A percentile compares a stretch with the other conserved stretches of the same genome.
These are phyloP conservation scores for Channa argus DNA, from an alignment of 2,113 vertebrate genomes.

Conservation along the genomic window DNA sequence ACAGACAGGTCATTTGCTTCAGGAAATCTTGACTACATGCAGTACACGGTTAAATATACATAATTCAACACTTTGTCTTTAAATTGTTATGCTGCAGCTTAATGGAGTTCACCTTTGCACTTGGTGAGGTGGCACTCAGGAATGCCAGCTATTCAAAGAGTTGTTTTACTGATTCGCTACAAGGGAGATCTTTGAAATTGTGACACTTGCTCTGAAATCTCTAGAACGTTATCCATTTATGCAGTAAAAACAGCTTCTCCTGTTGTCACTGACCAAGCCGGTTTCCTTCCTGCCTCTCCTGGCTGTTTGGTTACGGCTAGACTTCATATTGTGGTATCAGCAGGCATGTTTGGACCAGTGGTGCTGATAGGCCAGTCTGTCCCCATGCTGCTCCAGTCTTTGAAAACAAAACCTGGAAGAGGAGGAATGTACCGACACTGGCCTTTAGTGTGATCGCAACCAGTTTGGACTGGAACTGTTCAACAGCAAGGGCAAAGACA, in stretches of 20 bases:
- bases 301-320: slow-evolving; percentile 42
- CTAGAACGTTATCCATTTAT: slow-evolving; percentile 33
- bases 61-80: slow-evolving; percentile 20
- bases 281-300: slow-evolving; percentile 61
- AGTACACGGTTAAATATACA: background rate
- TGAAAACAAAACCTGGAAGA: slow-evolving; percentile 90
- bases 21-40: slow-evolving; percentile 19
- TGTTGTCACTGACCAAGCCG: background rate
- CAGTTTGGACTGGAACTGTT: slow-evolving; percentile 33
- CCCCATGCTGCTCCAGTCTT: slow-evolving; percentile 41
- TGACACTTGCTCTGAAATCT: slow-evolving; percentile 1
- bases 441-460: slow-evolving; percentile 79
- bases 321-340: slow-evolving; percentile 66
- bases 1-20: slow-evolving; percentile 14
- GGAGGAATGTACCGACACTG: slow-evolving; percentile 82
- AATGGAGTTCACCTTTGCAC: slow-evolving; percentile 53
- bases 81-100: slow-evolving; percentile 30
- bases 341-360: slow-evolving; percentile 42
- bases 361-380: slow-evolving; percentile 57
- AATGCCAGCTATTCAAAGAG: slow-evolving; percentile 63
- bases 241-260: slow-evolving; percentile 9
- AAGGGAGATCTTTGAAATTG: slow-evolving; percentile 18
- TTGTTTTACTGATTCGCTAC: slow-evolving; percentile 35
- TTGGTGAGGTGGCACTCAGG: slow-evolving; percentile 43
- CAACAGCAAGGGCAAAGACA: slow-evolving; percentile 28